Evolutionary conservation across 2,888 invertebrate species (phyloP).

Genomic region (Machimus rusticus): DNA sequence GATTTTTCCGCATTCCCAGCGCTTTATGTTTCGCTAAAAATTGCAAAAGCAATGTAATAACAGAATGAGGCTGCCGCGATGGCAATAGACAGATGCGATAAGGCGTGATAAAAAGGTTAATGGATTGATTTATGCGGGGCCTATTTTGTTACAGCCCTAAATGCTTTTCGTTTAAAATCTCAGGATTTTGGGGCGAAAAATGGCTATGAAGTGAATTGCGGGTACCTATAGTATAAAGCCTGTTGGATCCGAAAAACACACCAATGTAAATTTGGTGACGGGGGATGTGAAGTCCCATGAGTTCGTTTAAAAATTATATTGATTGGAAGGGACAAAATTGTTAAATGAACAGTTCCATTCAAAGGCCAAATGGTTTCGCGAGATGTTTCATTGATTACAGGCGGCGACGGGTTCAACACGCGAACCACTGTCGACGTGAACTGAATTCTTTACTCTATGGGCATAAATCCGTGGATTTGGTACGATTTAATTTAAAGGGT

Average conservation of each 20-base stretch:
- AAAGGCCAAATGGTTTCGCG: neutral
- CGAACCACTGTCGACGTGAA: neutral
- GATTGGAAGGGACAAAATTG: neutral
- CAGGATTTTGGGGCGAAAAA: neutral
- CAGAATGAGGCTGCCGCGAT: neutral
- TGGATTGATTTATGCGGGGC: slow-evolving; percentile 1
- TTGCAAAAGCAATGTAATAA: neutral
- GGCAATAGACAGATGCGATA: slow-evolving; percentile 3
- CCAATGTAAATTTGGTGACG: neutral
- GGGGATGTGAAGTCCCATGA: neutral
- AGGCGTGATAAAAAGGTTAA: slow-evolving; percentile 4
- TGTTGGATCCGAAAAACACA: neutral
- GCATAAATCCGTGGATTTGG: neutral
- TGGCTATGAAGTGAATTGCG: neutral
- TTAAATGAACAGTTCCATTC: neutral
- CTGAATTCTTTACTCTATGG: neutral
- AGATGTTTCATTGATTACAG: neutral
- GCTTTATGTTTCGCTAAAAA: neutral
- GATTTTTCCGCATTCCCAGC: neutral
- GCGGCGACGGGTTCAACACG: neutral
- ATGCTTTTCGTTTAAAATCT: neutral
- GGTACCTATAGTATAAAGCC: neutral
- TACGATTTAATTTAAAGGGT: neutral
- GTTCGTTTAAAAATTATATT: slow-evolving; percentile 4
- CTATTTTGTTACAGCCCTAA: slow-evolving; percentile 1